Evolutionary conservation across 2,888 invertebrate genomes (phyloP), one percentile per base, ranked within the genome.

Genomic region (Temnothorax rugatulus): DNA sequence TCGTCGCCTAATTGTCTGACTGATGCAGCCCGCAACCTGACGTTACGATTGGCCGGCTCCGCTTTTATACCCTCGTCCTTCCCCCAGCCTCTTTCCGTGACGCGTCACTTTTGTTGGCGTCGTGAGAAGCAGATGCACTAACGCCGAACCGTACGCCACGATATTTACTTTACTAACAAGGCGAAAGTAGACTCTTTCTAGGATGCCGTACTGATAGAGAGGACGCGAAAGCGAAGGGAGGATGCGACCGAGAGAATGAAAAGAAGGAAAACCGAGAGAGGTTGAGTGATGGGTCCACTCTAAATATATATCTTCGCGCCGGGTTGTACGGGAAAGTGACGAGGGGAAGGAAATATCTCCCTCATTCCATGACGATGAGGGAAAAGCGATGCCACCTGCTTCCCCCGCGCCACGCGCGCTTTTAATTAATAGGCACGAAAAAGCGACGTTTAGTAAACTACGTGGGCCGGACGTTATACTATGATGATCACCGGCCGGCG

Each of bases 91-190:
- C 82, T 83, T 79, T 66, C 83, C 69, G 84, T 89, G 90, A 88
- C 90, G 89, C 82, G 88, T 82, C 86, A 82, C 84, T 89, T 89
- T 90, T 89, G 89, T 89, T 83, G 74, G 82, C 82, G 61, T 29
- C 90, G 87, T 83, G 91, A 90, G 90, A 90, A 91, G 87, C 90
- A 88, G 90, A 90, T 91, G 90, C 88, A 79, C 87, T 50, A 71
- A 84, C 82, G 71, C n/a, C 75, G 64, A 59, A 59, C 68, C 82
- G 66, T 85, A 44, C 76, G 41, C 76, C 44, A 5, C 29, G 57
- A 41, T 90, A 84, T 90, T 90, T 90, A 83, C 90, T 88, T 90
- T 89, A 71, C 89, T 90, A 90, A 90, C 90, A 90, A 90, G 88
- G 66, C 88, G 89, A 90, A 83, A 91, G 86, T 85, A 83, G 84